Conservation (phyloP, 2,888 invertebrate species). For the Yponomeuta cagnagella region DNA sequence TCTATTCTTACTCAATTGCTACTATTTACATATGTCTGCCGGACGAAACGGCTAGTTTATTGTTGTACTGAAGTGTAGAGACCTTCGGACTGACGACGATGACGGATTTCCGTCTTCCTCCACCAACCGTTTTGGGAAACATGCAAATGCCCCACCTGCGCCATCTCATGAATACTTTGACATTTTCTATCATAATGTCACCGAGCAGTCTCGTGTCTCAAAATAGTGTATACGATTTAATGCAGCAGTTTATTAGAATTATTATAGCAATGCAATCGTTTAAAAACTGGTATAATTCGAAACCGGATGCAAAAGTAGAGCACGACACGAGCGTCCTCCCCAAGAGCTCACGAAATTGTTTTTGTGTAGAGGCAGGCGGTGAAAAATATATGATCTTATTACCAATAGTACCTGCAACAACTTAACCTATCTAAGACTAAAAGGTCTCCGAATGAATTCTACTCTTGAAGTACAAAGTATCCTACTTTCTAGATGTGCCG, state of each 20-base stretch:
- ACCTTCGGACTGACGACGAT: neutral
- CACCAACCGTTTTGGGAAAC: neutral
- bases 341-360: neutral
- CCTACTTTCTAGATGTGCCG: no score
- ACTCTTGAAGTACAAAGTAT: no score
- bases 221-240: neutral
- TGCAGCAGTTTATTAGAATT: neutral
- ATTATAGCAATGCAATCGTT: neutral
- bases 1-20: neutral
- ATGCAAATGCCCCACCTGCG: neutral
- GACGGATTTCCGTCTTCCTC: neutral
- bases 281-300: neutral
- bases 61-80: neutral
- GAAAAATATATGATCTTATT: no score
- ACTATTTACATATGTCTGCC: neutral
- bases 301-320: neutral
- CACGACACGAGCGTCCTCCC: neutral
- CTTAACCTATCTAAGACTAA: no score
- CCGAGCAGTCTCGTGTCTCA: neutral
- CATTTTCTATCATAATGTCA: neutral
- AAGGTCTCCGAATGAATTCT: no score
- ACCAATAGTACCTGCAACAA: no score
- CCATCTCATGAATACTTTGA: neutral
- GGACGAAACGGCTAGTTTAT: neutral
- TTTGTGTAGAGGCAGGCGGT: neutral